These are phyloP conservation scores for Drosophila yakuba DNA, from an alignment of 1,140 invertebrate genomes.

Conservation along the genomic window DNA sequence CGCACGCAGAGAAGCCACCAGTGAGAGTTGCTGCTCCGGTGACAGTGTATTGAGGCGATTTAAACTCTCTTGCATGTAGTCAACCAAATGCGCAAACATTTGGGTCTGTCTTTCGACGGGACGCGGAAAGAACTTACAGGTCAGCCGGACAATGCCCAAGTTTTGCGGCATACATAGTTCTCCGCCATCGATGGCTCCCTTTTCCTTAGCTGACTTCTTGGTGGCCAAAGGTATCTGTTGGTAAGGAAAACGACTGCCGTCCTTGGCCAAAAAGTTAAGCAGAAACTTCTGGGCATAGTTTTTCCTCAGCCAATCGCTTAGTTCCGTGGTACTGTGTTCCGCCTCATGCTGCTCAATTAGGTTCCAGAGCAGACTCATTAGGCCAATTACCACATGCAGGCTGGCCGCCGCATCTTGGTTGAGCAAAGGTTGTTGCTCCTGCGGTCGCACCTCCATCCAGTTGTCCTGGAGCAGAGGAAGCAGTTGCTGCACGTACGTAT, in stretches of 20 bases:
- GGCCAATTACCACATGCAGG: slow-evolving; percentile 86
- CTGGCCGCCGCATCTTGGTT: slow-evolving; percentile 86
- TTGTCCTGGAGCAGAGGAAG: slow-evolving; percentile 90
- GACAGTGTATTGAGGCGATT: slow-evolving; percentile 1
- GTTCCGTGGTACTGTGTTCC: slow-evolving; percentile 65
- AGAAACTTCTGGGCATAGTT: slow-evolving; percentile 85
- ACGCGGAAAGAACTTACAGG: slow-evolving; percentile 57
- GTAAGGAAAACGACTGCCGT: slow-evolving; percentile 51
- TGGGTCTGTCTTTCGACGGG: slow-evolving; percentile 23
- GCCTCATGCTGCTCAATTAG: slow-evolving; percentile 85
- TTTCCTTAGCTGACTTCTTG: slow-evolving; percentile 31
- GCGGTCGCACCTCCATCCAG: slow-evolving; percentile 89
- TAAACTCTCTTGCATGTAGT: slow-evolving; percentile 42
- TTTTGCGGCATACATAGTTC: slow-evolving; percentile 70
- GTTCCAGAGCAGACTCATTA: slow-evolving; percentile 86
- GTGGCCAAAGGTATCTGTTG: slow-evolving; percentile 37
- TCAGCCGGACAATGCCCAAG: slow-evolving; percentile 60
- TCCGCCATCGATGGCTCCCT: slow-evolving; percentile 21
- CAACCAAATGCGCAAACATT: slow-evolving; percentile 30
- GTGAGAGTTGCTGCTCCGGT: slow-evolving; percentile 46
- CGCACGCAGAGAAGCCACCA: slow-evolving; percentile 82
- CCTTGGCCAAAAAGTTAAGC: slow-evolving; percentile 85
- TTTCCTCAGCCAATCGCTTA: slow-evolving; percentile 85
- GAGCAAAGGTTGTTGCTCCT: slow-evolving; percentile 80
- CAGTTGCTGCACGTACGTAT: slow-evolving; percentile 87